A percentile compares a stretch with the other conserved stretches of the same genome.
Evolutionary conservation across 2,888 invertebrate genomes (phyloP).

Genomic region (Cosmia pyralina): DNA sequence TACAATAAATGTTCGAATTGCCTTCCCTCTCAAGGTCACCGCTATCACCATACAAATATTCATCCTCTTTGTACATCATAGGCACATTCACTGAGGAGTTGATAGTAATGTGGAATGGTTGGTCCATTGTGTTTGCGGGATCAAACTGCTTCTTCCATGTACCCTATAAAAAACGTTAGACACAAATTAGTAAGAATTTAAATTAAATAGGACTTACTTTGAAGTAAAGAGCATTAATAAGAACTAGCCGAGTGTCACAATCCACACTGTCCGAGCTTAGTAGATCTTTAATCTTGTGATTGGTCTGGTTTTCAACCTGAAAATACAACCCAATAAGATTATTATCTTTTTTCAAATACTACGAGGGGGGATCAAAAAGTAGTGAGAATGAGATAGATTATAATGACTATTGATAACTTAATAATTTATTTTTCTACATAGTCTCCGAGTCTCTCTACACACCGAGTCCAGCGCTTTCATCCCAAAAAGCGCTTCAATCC

Average conservation of each 20-base stretch:
- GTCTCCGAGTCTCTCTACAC: no score
- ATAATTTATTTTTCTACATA: no score
- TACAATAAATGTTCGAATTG: no score
- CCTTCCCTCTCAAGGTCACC: constrained; percentile 73
- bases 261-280: constrained; percentile 90
- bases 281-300: constrained; percentile 94
- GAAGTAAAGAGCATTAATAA: constrained; percentile 96
- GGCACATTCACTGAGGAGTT: constrained; percentile 91
- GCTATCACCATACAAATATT: constrained; percentile 82
- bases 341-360: neutral
- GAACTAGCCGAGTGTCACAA: constrained; percentile 91
- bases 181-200: neutral
- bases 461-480: no score
- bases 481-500: no score
- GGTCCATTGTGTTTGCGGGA: constrained; percentile 87
- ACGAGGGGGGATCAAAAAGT: no score
- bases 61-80: constrained; percentile 92
- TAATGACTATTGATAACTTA: no score
- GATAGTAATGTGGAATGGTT: constrained; percentile 91
- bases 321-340: constrained; percentile 18
- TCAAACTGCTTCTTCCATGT: constrained; percentile 93
- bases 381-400: no score
- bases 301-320: constrained; percentile 93
- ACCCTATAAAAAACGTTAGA: constrained; percentile 80
- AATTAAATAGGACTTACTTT: constrained; percentile 87